phyloP scores from a whole-genome alignment of 2,797 vertebrate species.

The Mycteria americana region DNA sequence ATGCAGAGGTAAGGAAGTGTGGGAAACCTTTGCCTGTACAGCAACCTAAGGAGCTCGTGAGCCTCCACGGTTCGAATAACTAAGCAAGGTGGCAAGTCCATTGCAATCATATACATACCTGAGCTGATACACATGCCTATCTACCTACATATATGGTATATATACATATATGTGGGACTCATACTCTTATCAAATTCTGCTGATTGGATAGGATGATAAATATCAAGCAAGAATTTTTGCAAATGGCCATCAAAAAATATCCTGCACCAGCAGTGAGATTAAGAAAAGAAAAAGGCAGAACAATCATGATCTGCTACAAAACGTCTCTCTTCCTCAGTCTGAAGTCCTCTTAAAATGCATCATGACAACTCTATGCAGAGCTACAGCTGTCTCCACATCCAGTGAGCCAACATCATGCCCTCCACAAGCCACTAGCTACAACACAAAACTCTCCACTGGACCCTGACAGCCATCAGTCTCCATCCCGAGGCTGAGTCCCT shows the following conservation, averaged over 20 bases:
- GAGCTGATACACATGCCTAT: background rate
- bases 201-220: background rate
- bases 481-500: background rate
- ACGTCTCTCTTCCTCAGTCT: background rate
- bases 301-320: background rate
- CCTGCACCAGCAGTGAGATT: background rate
- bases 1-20: background rate
- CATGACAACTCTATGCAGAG: background rate
- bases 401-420: accelerated
- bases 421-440: background rate
- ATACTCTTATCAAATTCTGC: background rate
- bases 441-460: background rate
- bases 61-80: background rate
- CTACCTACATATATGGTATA: background rate
- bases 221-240: background rate
- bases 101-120: background rate
- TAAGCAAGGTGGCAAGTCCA: background rate
- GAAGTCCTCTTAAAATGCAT: background rate
- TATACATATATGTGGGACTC: background rate
- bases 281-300: background rate
- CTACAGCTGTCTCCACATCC: background rate
- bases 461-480: background rate
- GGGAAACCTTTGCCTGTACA: background rate
- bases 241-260: background rate
- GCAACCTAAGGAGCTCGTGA: background rate